Base-by-base conservation (phyloP, 1,140 invertebrate genomes). In the Bombus haemorrhoidalis region DNA sequence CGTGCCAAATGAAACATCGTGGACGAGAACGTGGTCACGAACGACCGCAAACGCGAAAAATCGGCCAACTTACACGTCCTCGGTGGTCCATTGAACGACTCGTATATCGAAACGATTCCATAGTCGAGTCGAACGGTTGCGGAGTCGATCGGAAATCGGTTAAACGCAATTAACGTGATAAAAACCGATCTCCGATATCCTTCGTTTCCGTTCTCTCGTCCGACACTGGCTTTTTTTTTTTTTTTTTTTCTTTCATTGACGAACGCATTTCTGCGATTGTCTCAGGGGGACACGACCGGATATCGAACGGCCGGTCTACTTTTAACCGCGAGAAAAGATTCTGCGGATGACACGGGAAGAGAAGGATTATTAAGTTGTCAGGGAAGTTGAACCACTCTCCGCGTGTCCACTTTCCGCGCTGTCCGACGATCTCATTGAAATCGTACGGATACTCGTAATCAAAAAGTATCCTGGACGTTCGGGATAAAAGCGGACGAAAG, bases 331-430 rank as follows among this genome's bases (percentile, higher is more conserved):
- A 88, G 47, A 74, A 74, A 86, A 86, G 72, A 79, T 88, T 86
- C 87, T 89, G 88, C 88, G 84, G 78, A 85, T 89, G 88, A 89
- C 88, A 78, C 88, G 87, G n/a, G 76, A 86, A 86, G 88, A 89
- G 87, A 76, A 82, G 85, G 88, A 89, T 89, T 86, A 89, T 89
- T 89, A 89, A 89, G 79, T 89, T 89, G 88, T 89, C 88, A 81
- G 83, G 62, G 39, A 71, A 69, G 72, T 59, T 81, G 74, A 88
- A 37, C 73, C 73, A 37, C 74, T 85, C 66, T 79, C 68, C n/a
- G 53, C 77, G 83, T 88, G 87, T 89, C 87, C 83, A 89, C 85
- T 88, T 86, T 77, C 88, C 68, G 73, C 62, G 79, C 71, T 89
- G 84, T 88, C 88, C 77, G 79, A 86, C 74, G 85, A 81, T 79